Base-by-base conservation (phyloP, 2,888 invertebrate species). In the Sesia apiformis region DNA sequence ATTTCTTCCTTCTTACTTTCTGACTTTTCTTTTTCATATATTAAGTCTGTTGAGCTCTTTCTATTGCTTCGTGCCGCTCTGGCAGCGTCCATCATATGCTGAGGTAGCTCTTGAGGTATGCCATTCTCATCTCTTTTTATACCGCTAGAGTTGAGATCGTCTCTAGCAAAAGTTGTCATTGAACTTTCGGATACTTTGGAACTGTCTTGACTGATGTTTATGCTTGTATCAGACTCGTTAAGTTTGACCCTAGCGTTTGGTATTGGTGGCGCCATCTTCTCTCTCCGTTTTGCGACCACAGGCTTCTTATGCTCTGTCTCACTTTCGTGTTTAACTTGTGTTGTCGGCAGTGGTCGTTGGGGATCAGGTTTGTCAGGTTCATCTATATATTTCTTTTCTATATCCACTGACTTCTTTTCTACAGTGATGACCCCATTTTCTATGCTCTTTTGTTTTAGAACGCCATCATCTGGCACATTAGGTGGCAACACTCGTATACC, bases 41-140 rank as follows among this genome's bases (percentile, higher is more conserved):
- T 64, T 8, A 80, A 60, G 52, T 88, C 89, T 23, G 76, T 60
- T 1, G 82, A 74, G 63, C 91, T 92, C 70, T 92, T 93, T 52
- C 94, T 86, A 62, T 94, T 94, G 56, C 90, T 91, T 62, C 91
- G 86, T 0, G 94, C 94, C 2, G 93, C 93, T 72, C 92, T 91
- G 0, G 94, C 94, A 0, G 94, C 94, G 54, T 94, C 93, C 57
- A 93, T 82, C 84, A 94, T 94, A 61, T 93, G 93, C 56, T 91
- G 91, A 3, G 94, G 94, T 61, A 94, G 87, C 67, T 94, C 94
- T 67, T 93, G 91, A 52, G 94, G 94, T 64, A 94, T 91, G 40
- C 92, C 90, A 66, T 92, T 87, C 60, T 90, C 81, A 64, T 91
- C 91, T 63, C 92, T 72, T 70, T 90, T 91, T 39, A 93, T 92